Evolutionary conservation across 2,113 vertebrate species (phyloP).

Genomic region (Corydoras maculifer): DNA sequence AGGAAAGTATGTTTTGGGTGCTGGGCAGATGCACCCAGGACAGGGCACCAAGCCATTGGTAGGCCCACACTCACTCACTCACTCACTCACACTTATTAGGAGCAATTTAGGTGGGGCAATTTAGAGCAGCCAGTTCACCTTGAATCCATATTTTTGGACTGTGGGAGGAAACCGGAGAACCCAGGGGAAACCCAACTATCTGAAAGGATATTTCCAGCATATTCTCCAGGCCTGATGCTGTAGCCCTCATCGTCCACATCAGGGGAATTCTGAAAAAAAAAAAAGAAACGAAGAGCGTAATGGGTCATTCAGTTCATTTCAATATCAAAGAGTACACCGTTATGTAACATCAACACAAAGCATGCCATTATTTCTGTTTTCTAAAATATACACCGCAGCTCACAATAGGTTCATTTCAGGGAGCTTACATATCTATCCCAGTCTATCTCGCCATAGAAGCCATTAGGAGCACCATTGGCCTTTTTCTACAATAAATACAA

Average conservation of each 20-base stretch:
- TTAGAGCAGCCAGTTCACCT: too few relatives aligned
- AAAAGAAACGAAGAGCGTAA: conserved; percentile 19
- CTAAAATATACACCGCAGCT: not conserved
- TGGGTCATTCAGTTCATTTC: not conserved
- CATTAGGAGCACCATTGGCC: conserved; percentile 89
- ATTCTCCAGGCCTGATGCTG: conserved; percentile 84
- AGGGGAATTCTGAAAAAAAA: conserved; percentile 77
- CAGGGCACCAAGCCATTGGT: too few relatives aligned
- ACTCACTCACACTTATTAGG: too few relatives aligned
- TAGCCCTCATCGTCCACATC: conserved; percentile 95
- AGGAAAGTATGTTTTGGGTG: too few relatives aligned
- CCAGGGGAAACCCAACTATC: too few relatives aligned
- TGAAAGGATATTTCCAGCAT: conserved; percentile 89
- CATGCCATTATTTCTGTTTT: too few relatives aligned
- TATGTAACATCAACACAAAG: too few relatives aligned
- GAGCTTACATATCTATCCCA: conserved; percentile 97
- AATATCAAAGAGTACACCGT: not conserved
- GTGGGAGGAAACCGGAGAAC: too few relatives aligned
- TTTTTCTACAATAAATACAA: conserved; percentile 74
- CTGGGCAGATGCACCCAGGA: too few relatives aligned
- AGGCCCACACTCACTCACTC: too few relatives aligned
- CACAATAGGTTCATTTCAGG: not conserved
- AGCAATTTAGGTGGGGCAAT: too few relatives aligned
- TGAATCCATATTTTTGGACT: too few relatives aligned
- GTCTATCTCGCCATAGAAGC: conserved; percentile 96